These are phyloP conservation scores for Falco punctatus DNA, from an alignment of 2,113 vertebrate genomes.

Conservation along the genomic window DNA sequence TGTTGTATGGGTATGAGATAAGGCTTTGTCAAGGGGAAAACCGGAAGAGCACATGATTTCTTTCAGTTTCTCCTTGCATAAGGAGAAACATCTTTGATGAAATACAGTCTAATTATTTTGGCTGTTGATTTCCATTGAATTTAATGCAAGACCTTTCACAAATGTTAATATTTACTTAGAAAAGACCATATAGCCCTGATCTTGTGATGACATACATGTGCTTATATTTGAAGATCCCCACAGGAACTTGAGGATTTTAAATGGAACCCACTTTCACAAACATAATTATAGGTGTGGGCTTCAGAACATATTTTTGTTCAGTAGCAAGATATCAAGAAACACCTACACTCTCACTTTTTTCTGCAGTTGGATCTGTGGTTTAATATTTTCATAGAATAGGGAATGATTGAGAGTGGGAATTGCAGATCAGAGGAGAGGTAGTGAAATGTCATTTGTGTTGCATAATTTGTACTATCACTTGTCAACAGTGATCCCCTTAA, in stretches of 20 bases:
- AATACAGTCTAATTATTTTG: not conserved
- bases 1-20: not conserved
- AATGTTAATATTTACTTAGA: not conserved
- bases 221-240: not conserved
- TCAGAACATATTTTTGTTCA: constrained; percentile 39
- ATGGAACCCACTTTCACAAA: constrained; percentile 8
- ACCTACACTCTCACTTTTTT: constrained; percentile 29
- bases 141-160: not conserved
- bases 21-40: not conserved
- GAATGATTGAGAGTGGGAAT: constrained; percentile 74
- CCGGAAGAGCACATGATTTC: not conserved
- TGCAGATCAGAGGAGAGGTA: constrained; percentile 76
- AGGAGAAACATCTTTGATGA: not conserved
- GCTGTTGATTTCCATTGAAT: not conserved
- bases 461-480: constrained; percentile 83
- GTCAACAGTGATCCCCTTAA: constrained; percentile 82
- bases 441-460: constrained; percentile 79
- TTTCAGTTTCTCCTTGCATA: not conserved
- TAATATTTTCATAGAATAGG: constrained; percentile 67
- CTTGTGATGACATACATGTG: not conserved
- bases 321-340: constrained; percentile 21
- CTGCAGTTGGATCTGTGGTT: constrained; percentile 44
- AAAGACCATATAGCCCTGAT: not conserved
- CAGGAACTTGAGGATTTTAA: not conserved
- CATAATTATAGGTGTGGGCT: constrained; percentile 52